Base-by-base conservation (phyloP, 2,888 invertebrate genomes). In the Drosophila maculinotata region DNA sequence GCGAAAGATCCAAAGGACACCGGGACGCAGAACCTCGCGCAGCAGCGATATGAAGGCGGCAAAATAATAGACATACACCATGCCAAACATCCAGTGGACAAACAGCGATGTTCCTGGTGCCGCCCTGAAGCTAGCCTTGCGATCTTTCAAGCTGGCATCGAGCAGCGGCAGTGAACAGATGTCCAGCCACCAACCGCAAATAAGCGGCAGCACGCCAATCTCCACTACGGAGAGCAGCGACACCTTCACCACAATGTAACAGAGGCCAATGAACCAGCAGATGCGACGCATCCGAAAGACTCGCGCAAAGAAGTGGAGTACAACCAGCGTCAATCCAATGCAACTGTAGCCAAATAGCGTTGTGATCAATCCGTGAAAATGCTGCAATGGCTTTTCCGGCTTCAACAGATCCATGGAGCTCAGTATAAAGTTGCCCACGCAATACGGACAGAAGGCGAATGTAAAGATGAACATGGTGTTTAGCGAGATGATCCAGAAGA, bases 111-210 rank as follows among this genome's bases (percentile, higher is more conserved):
- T 98, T 81, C 98, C 98, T 0, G 99, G 99, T 0, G 98, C 98
- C 0, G 96, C 94, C 71, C 95, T 94, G 79, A 99, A 97, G 69
- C 97, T 97, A 0, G 95, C 93, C 90, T 98, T 96, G 33, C 99
- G 94, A 89, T 97, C 97, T 89, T 95, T 95, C 0, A 96, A 25
- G 17, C 76, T 87, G 1, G 97, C 97, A 89, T 97, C 97, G 81
- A 97, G 97, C 94, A 98, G 94, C 0, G 97, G 95, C 77, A 99
- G 92, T 0, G 99, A 99, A 90, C 99, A 99, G 58, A 99, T 96
- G 90, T 99, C 99, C 63, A 99, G 92, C 99, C 99, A 99, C 98
- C 99, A 99, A 7, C 99, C 99, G 89, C 99, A 99, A 14, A 99
- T 95, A 4, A 99, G 92, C 0, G 99, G 99, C 81, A 99, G 94